A percentile compares a stretch with the other conserved stretches of the same genome.
These are phyloP conservation scores for Agriopis marginaria DNA, from an alignment of 2,888 invertebrate genomes.

Conservation along the genomic window DNA sequence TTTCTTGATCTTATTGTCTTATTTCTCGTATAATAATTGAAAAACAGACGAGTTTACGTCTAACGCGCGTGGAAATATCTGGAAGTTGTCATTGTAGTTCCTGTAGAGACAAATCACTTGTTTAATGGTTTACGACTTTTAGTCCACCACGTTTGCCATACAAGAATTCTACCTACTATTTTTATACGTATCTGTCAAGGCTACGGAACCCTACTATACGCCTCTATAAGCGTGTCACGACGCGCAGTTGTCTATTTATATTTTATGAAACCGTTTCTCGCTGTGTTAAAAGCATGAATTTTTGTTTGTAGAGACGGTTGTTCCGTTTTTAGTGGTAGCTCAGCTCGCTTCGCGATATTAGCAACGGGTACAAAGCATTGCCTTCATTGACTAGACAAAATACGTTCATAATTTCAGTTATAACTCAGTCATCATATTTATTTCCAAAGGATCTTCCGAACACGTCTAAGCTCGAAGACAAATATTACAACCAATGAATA, in stretches of 20 bases:
- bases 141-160: too few relatives aligned
- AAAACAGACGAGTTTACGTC: too few relatives aligned
- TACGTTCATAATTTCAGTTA: not conserved
- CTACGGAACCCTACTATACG: not conserved
- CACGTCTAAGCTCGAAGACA: too few relatives aligned
- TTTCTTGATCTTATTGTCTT: too few relatives aligned
- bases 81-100: too few relatives aligned
- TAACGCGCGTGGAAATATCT: too few relatives aligned
- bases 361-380: not conserved
- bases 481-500: not conserved
- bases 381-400: not conserved
- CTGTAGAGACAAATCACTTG: too few relatives aligned
- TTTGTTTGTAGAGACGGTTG: not conserved
- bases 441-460: too few relatives aligned
- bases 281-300: not conserved
- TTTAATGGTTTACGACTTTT: too few relatives aligned
- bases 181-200: not conserved
- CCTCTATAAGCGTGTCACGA: not conserved
- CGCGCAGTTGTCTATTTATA: not conserved
- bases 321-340: not conserved
- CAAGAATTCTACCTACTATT: not conserved
- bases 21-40: too few relatives aligned
- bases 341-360: not conserved
- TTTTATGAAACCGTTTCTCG: not conserved
- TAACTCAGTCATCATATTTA: not conserved